Base-by-base conservation (phyloP, 1,140 invertebrate genomes). In the Leptoteleia sp. region DNA sequence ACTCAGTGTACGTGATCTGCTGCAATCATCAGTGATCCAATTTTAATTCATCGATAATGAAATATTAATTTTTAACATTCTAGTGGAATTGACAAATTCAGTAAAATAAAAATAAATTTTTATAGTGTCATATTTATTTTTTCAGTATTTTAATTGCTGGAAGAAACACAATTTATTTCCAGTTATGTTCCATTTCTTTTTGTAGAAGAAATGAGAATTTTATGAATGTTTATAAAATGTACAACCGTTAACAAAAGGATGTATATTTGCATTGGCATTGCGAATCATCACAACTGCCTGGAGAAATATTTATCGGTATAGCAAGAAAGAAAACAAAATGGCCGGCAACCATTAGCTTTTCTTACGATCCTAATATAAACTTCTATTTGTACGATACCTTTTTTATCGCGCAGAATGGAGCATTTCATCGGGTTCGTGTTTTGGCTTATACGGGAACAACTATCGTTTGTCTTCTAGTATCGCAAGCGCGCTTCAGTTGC, bases 401-500 rank as follows among this genome's bases (percentile, higher is more conserved):
- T 76, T 76, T 65, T 76, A 47, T 52, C 40, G 15, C 29, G 19
- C 43, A 43, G 45, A 33, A 37, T 12, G 42, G 29, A 57, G 31
- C 40, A 35, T 52, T 76, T 59, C 33, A 62, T 61, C 61, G 43
- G 22, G 17, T 13, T 35, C 45, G 52, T 29, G 54, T 68, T 79
- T 70, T 64, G 76, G 57, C 61, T 79, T 68, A 62, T 72, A 79
- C 67, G 76, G 76, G 42, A 79, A 79, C 62, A 68, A 57, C 68
- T 68, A 62, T 72, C 68, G 68, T 68, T 68, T 67, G 61, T 72
- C 47, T 67, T 72, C 47, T 59, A 75, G 52, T 40, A 57, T 50
- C 37, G 65, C 33, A 25, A 59, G 35, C n/a, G 47, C 48, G 45
- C 22, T 59, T 65, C 35, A 47, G 42, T 67, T 61, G 11, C 11